Evolutionary conservation across 2,797 vertebrate species (phyloP), one percentile per base, ranked within the genome.

Genomic region (Carduelis carduelis): DNA sequence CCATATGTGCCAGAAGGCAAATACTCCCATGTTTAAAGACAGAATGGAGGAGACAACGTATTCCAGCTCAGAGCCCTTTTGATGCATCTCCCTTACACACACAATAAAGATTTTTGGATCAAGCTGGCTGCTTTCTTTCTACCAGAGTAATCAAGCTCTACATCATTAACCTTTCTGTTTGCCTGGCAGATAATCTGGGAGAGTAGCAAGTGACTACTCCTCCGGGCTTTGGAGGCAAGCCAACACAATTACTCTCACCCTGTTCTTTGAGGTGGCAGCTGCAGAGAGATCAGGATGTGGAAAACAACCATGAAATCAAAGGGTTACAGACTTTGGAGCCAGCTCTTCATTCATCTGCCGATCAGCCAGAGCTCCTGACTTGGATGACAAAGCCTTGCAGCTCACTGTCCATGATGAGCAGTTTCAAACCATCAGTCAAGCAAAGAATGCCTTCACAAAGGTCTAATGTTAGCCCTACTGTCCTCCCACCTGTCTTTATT

Each of bases 141-240:
- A 96, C 77, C 26, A 79, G 87, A 96, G 86, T 93, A 96, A 96
- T 96, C 91, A 97, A 92, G 50, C 79, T 90, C 53, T 90, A 92
- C 83, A 95, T 94, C 80, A 68, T 97, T 97, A 96, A 96, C 87
- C 90, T 97, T 96, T 97, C 95, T 90, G 80, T 93, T 96, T 95
- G 77, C 74, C 44, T 91, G 89, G 92, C 84, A 87, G 91, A 96
- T 93, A 80, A 94, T 94, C 60, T 95, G 69, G 89, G 70, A 87
- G 68, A 96, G 64, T 63, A 93, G 80, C 78, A 96, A 94, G 92
- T 76, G 60, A 82, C 88, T 71, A 50, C 68, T 93, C 76, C 91
- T 94, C 55, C 2, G 3, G 90, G 86, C 78, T 83, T 92, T 96
- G 96, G 96, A 97, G 37, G 63, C 27, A 39, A 93, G 79, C 96